Evolutionary conservation across 2,113 vertebrate genomes (phyloP).

Genomic region (Callocephalon fimbriatum): DNA sequence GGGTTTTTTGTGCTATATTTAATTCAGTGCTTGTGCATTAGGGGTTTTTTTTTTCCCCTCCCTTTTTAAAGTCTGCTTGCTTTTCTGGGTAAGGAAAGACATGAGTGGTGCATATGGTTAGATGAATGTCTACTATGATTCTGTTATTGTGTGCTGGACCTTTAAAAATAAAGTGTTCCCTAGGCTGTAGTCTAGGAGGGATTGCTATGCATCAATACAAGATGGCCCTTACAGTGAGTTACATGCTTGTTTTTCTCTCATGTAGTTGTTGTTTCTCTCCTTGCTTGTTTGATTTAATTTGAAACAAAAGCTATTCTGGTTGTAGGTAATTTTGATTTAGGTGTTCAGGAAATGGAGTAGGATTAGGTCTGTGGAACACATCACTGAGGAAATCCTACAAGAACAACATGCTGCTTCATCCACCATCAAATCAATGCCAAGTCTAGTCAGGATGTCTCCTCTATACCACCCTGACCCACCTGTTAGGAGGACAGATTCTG

Average conservation of each 20-base stretch:
- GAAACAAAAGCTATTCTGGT: not conserved
- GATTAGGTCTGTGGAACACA: not conserved
- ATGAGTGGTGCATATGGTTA: not conserved
- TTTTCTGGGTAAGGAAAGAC: not conserved
- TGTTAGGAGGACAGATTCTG: not conserved
- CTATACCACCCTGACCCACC: not conserved
- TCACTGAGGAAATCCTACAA: not conserved
- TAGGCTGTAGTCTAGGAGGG: not conserved
- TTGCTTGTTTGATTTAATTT: conserved; percentile 33
- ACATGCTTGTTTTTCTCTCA: not conserved
- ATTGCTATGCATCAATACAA: not conserved
- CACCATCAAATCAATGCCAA: not conserved
- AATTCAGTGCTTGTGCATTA: not conserved
- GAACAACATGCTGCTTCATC: not conserved
- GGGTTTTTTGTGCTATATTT: not conserved
- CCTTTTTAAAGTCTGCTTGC: not conserved
- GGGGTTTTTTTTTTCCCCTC: fast-evolving
- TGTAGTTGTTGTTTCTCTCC: not conserved
- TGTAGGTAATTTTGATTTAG: not conserved
- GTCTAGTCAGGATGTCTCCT: not conserved
- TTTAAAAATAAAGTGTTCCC: not conserved
- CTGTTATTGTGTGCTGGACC: not conserved
- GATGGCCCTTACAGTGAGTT: not conserved
- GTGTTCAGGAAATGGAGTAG: not conserved
- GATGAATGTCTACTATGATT: not conserved